Base-by-base conservation (phyloP, 2,797 vertebrate species). In the Zalophus californianus region DNA sequence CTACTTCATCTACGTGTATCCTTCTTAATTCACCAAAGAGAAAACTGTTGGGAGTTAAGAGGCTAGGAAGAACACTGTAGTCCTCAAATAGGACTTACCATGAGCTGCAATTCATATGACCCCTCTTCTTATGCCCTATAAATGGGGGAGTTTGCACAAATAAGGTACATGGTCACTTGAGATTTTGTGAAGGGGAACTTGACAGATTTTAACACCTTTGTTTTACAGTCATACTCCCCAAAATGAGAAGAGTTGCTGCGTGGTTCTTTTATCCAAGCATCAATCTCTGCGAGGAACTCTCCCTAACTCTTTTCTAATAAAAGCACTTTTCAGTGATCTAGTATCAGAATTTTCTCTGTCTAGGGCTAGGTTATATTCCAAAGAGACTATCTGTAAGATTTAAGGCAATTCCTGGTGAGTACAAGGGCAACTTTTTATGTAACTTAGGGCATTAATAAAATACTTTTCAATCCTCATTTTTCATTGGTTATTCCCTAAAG, bases 401-500 rank as follows among this genome's bases (percentile, higher is more conserved):
- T 58, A 92, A 68, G 41, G 29, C 25, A 92, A 91, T 94, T 83
- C 15, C 15, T 56, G 91, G 82, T 83, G 56, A 32, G 2, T n/a
- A 78, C 18, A 88, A 60, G 16, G 3, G 0, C 16, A 48, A 56
- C 1, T 14, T 92, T 91, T 84, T 62, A 78, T 66, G 29, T 73
- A 82, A 21, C 2, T 44, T 85, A 93, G 32, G 29, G 3, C 20
- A 83, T 84, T 86, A 75, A 82, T 32, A 94, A 87, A 86, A 77
- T 89, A 60, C 73, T 86, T 95, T 92, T 83, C 35, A 32, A 70
- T 83, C 29, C 92, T 90, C 9, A 27, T 60, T 94, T 97, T 95
- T 87, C 32, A 83, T 35, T 77, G 41, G 14, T 56, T 90, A 73
- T 75, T 93, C 2, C 44, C 35, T 54, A 18, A 93, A 96, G 21